Conservation (phyloP, 2,888 invertebrate species). For the Agrilus cyanescens region DNA sequence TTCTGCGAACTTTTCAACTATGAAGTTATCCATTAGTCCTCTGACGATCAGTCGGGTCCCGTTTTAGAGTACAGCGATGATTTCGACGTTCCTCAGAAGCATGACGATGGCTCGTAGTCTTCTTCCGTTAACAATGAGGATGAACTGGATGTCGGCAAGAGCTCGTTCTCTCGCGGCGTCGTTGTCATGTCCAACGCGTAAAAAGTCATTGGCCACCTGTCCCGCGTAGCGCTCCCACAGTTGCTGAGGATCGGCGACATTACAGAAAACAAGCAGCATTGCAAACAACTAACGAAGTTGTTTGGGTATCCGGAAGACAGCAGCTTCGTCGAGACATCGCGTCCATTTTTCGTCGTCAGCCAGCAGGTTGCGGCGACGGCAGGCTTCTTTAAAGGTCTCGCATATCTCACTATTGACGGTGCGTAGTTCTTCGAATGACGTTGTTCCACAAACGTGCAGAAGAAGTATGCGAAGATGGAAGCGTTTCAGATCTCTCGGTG, state of each 20-base stretch:
- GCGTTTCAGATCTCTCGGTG: slow-evolving; percentile 8
- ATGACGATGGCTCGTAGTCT: slow-evolving; percentile 13
- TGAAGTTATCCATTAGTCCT: background rate
- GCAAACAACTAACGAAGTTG: slow-evolving; percentile 24
- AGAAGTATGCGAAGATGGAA: slow-evolving; percentile 19
- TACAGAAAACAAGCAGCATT: background rate
- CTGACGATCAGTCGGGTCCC: slow-evolving; percentile 9
- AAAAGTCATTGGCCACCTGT: slow-evolving; percentile 17
- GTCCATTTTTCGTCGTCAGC: slow-evolving; percentile 24
- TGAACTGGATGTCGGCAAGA: background rate
- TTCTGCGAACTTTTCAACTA: background rate
- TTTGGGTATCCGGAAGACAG: slow-evolving; percentile 15
- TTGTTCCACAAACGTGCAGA: slow-evolving; percentile 15
- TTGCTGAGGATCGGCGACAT: background rate
- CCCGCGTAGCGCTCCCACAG: no score
- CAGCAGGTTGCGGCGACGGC: slow-evolving; percentile 15
- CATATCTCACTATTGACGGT: slow-evolving; percentile 20
- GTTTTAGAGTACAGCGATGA: slow-evolving; percentile 15
- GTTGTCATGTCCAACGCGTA: background rate
- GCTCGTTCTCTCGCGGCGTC: background rate
- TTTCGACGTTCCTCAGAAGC: slow-evolving; percentile 15
- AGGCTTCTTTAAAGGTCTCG: slow-evolving; percentile 19
- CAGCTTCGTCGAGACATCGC: slow-evolving; percentile 18
- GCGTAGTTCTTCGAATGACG: slow-evolving; percentile 18
- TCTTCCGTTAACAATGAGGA: background rate